Conservation (phyloP, 2,113 vertebrate species). For the Atrichornis clamosus region DNA sequence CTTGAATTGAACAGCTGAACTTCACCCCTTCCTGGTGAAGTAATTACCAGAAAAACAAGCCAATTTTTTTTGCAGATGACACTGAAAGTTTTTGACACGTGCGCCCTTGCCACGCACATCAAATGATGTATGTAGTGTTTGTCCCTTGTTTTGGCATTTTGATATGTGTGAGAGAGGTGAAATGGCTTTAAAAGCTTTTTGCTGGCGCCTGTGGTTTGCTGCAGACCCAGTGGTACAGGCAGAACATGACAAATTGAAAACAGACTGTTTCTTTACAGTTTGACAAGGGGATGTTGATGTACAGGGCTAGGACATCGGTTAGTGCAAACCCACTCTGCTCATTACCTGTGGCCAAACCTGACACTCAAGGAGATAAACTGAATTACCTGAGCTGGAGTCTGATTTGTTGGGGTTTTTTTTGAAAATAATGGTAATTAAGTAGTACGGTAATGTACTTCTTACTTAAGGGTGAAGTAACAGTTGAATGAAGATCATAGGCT, state of each 20-base stretch:
- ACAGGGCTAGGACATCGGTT: background rate
- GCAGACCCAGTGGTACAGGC: slow-evolving; percentile 8
- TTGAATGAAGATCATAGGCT: background rate
- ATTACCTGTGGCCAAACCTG: background rate
- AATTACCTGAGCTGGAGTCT: background rate
- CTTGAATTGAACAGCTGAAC: slow-evolving; percentile 51
- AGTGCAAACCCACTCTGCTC: background rate
- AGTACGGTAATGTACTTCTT: background rate
- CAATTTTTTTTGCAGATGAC: slow-evolving; percentile 26
- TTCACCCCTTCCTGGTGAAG: slow-evolving; percentile 59
- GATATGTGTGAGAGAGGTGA: slow-evolving; percentile 59
- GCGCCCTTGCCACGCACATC: slow-evolving; percentile 54
- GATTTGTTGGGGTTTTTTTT: background rate
- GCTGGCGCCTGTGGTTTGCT: slow-evolving; percentile 59
- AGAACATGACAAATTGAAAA: background rate
- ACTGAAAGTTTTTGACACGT: slow-evolving; percentile 45
- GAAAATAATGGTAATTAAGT: background rate
- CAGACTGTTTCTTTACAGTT: background rate
- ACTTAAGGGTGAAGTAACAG: background rate
- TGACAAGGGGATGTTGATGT: background rate
- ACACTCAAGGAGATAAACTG: background rate
- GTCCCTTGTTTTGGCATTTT: slow-evolving; percentile 61
- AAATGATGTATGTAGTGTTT: slow-evolving; percentile 63
- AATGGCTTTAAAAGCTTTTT: slow-evolving; percentile 62
- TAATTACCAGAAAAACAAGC: slow-evolving; percentile 67